A percentile compares a stretch with the other conserved stretches of the same genome.
phyloP scores from a whole-genome alignment of 1,140 invertebrate species.

The Cyrtorhinus lividipennis region DNA sequence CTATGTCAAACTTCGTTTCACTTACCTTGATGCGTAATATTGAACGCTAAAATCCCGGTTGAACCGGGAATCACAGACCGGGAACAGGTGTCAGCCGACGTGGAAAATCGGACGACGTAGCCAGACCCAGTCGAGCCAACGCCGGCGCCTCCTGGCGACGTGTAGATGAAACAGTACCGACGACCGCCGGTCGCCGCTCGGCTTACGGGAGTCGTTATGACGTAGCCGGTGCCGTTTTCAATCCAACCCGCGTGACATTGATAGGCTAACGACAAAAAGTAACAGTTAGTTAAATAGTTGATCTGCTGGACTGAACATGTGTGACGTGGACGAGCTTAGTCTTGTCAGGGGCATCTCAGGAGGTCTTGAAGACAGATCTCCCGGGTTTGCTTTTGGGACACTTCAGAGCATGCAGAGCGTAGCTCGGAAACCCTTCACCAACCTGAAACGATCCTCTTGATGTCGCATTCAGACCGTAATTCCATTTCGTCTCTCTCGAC shows the following conservation, averaged over 20 bases:
- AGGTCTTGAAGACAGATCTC: too few relatives aligned
- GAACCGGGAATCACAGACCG: slow-evolving; percentile 28
- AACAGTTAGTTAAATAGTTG: too few relatives aligned
- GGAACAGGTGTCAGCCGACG: slow-evolving; percentile 29
- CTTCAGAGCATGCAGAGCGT: too few relatives aligned
- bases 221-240: slow-evolving; percentile 32
- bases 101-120: slow-evolving; percentile 28
- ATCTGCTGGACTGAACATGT: too few relatives aligned
- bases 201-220: slow-evolving; percentile 33
- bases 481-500: slow-evolving; percentile 29
- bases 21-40: slow-evolving; percentile 31
- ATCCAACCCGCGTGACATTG: slow-evolving; percentile 37
- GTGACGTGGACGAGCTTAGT: too few relatives aligned
- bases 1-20: too few relatives aligned
- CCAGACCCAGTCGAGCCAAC: slow-evolving; percentile 17
- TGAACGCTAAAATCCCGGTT: slow-evolving; percentile 30
- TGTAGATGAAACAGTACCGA: slow-evolving; percentile 32
- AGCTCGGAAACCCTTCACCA: too few relatives aligned
- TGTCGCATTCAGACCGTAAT: slow-evolving; percentile 29
- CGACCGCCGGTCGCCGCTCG: slow-evolving; percentile 29
- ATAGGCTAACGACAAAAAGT: too few relatives aligned
- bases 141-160: slow-evolving; percentile 22
- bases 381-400: too few relatives aligned
- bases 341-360: too few relatives aligned
- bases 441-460: slow-evolving; percentile 27